Conservation (phyloP, 1,140 invertebrate genomes). For the Holotrichia oblita region DNA sequence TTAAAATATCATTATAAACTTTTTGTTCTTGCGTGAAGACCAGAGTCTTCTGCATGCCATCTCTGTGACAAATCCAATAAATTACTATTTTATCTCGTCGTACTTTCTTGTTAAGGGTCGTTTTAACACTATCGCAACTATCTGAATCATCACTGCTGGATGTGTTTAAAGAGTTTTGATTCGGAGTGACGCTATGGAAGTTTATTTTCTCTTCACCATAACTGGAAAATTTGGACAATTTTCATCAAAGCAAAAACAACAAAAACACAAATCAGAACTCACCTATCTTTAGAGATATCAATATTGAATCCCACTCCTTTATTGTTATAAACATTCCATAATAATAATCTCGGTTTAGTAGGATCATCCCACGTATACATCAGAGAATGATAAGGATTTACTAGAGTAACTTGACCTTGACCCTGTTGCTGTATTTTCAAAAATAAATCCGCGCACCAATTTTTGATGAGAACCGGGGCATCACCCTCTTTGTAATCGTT, state of each 20-base stretch:
- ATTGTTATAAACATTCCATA: constrained; percentile 87
- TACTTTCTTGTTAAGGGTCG: constrained; percentile 61
- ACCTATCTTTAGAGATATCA: constrained; percentile 75
- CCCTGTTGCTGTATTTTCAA: constrained; percentile 82
- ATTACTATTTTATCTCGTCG: constrained; percentile 72
- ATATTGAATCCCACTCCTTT: constrained; percentile 77
- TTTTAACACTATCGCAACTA: constrained; percentile 61
- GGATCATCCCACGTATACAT: constrained; percentile 91
- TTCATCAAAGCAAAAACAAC: not conserved
- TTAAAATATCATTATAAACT: constrained; percentile 73
- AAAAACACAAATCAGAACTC: constrained; percentile 48
- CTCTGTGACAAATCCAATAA: constrained; percentile 86
- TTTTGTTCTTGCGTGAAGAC: constrained; percentile 84
- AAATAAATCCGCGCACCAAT: constrained; percentile 83
- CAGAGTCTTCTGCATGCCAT: constrained; percentile 78
- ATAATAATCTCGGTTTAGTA: constrained; percentile 72
- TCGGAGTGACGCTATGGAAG: constrained; percentile 69
- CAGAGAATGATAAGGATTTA: constrained; percentile 81
- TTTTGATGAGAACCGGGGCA: constrained; percentile 81
- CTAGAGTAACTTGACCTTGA: constrained; percentile 75
- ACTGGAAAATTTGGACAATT: constrained; percentile 61
- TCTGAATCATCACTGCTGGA: constrained; percentile 67
- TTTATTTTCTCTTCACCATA: constrained; percentile 75
- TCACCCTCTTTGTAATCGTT: constrained; percentile 74
- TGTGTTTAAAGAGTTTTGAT: constrained; percentile 34